phyloP scores from a whole-genome alignment of 2,113 vertebrate species.

The Haemorhous mexicanus region DNA sequence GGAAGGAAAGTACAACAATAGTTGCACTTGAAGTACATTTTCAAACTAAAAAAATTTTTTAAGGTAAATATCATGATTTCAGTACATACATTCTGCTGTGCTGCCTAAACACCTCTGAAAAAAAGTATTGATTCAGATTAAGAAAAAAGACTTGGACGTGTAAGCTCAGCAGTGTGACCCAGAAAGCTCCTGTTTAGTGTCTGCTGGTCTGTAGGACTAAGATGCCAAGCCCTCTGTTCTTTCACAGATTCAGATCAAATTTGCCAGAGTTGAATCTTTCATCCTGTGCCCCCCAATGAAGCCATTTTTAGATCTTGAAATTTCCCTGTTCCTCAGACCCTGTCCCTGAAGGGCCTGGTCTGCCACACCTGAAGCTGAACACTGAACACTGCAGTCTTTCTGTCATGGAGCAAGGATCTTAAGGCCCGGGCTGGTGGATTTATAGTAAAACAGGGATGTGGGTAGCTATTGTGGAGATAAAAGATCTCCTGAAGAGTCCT shows the following conservation, averaged over 20 bases:
- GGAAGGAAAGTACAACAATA: background rate
- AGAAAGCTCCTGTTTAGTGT: background rate
- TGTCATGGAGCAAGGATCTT: background rate
- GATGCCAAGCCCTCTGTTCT: background rate
- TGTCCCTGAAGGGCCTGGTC: no score
- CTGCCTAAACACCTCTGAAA: background rate
- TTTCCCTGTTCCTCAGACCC: accelerated
- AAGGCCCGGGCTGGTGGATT: background rate
- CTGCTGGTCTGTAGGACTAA: background rate
- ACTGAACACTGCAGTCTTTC: background rate
- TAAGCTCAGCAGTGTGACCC: background rate
- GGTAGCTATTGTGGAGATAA: background rate
- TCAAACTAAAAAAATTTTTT: background rate
- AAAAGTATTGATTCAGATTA: background rate
- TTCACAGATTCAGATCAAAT: background rate
- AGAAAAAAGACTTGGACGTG: background rate
- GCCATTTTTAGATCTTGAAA: background rate
- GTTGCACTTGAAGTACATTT: background rate
- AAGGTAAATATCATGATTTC: background rate
- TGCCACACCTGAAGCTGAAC: background rate
- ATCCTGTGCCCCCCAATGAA: background rate
- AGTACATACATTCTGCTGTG: background rate
- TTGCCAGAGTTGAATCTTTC: background rate
- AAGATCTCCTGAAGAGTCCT: background rate
- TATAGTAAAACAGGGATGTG: background rate